These are phyloP conservation scores for Drosophila prolongata DNA, from an alignment of 2,888 invertebrate species.

Conservation along the genomic window DNA sequence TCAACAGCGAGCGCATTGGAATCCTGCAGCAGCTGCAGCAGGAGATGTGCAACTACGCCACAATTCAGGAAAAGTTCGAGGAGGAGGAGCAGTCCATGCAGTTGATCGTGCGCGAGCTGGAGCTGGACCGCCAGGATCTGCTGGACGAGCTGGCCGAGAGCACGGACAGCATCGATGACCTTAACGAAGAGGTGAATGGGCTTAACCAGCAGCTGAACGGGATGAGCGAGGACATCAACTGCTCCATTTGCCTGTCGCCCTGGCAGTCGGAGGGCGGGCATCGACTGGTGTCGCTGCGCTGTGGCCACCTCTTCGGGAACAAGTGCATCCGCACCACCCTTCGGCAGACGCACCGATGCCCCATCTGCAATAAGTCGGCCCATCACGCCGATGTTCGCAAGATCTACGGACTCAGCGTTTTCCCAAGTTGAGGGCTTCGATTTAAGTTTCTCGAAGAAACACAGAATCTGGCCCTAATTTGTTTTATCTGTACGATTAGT, in stretches of 20 bases:
- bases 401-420: background rate
- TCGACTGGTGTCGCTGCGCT: conserved; percentile 11
- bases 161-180: conserved; percentile 9
- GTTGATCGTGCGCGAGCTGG: conserved; percentile 15
- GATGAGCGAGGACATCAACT: background rate
- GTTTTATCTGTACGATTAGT: too few species aligned
- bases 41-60: conserved; percentile 19
- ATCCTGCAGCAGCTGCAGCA: conserved; percentile 16
- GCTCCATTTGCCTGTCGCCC: conserved; percentile 5
- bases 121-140: background rate
- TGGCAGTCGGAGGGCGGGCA: conserved; percentile 10
- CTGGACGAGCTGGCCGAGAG: conserved; percentile 4
- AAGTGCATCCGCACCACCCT: conserved; percentile 6
- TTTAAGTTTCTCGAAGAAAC: too few species aligned
- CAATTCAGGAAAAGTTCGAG: conserved; percentile 23
- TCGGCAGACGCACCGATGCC: conserved; percentile 1
- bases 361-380: conserved; percentile 13
- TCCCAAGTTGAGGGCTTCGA: background rate
- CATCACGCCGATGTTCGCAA: conserved; percentile 12
- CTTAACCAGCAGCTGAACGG: conserved; percentile 1
- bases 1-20: conserved; percentile 7
- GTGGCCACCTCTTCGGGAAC: conserved; percentile 22
- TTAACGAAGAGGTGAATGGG: conserved; percentile 5
- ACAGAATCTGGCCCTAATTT: too few species aligned
- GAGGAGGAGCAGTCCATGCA: conserved; percentile 21